Conservation (phyloP, 37 sponge, comb jelly and placozoan species). For the Chondrilla cf. caribensis region DNA sequence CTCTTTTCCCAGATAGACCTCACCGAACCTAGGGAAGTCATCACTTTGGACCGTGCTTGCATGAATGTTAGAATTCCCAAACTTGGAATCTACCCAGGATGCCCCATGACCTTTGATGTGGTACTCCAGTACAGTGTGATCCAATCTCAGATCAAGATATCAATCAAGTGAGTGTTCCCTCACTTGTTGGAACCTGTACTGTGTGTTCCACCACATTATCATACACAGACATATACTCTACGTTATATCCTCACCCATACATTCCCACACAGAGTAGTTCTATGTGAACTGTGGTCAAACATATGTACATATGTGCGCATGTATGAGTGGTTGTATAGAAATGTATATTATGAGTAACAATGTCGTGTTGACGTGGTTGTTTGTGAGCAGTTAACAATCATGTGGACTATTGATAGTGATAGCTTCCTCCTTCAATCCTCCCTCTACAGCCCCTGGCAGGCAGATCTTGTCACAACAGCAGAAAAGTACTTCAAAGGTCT, state of each 20-base stretch:
- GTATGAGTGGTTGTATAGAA: too few species aligned
- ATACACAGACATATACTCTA: too few species aligned
- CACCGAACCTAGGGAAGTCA: neutral
- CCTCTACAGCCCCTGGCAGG: conserved; percentile 10
- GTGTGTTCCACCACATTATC: too few species aligned
- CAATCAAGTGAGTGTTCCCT: conserved; percentile 18
- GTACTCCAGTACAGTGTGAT: neutral
- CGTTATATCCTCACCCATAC: too few species aligned
- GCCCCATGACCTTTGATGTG: conserved; percentile 34
- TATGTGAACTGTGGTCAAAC: too few species aligned
- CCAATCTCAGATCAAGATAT: conserved; percentile 6
- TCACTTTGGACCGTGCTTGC: neutral
- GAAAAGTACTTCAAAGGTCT: neutral
- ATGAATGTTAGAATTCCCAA: neutral
- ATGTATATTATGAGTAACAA: too few species aligned
- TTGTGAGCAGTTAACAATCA: neutral
- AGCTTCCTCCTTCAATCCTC: neutral
- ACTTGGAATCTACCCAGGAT: conserved; percentile 22
- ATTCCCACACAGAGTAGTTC: too few species aligned
- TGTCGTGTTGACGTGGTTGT: too few species aligned
- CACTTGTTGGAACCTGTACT: too few species aligned
- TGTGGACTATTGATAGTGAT: neutral
- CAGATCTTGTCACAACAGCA: neutral
- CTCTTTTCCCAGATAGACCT: conserved; percentile 9
- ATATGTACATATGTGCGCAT: too few species aligned